These are phyloP conservation scores for Ephialtes manifestator DNA, from an alignment of 2,888 invertebrate species.

Conservation along the genomic window DNA sequence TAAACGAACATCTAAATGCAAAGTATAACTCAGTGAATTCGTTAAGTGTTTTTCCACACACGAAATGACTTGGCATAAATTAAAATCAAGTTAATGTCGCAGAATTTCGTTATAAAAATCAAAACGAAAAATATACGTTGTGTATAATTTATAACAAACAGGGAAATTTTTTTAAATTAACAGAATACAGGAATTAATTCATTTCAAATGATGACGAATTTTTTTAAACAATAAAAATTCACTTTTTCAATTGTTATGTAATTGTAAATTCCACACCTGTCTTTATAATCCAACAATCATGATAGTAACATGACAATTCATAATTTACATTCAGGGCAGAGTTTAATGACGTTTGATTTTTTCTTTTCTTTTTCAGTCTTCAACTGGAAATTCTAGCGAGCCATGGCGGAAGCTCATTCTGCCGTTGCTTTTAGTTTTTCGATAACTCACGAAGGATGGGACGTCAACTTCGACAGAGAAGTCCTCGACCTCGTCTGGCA, in stretches of 20 bases:
- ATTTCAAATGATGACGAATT: too few species aligned
- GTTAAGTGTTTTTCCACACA: too few species aligned
- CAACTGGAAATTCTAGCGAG: constrained; percentile 58
- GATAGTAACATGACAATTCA: not conserved
- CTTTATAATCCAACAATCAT: not conserved
- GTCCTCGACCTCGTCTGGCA: constrained; percentile 98
- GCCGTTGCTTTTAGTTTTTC: constrained; percentile 99
- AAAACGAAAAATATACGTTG: too few species aligned
- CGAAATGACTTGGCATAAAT: too few species aligned
- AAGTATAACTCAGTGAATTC: too few species aligned
- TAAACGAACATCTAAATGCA: too few species aligned
- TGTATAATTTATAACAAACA: too few species aligned
- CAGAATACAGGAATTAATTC: too few species aligned
- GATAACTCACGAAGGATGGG: constrained; percentile 99
- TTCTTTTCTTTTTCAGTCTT: constrained; percentile 23
- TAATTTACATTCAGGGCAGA: not conserved
- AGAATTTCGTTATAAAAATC: too few species aligned
- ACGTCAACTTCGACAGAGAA: constrained; percentile 98
- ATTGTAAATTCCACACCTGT: not conserved
- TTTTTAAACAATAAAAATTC: too few species aligned
- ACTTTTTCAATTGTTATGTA: not conserved
- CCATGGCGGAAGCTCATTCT: constrained; percentile 99
- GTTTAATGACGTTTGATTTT: constrained; percentile 24
- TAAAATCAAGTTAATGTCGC: too few species aligned
- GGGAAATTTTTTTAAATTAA: too few species aligned